Conservation (phyloP, 2,113 vertebrate species). For the Herpetotheres cachinnans region DNA sequence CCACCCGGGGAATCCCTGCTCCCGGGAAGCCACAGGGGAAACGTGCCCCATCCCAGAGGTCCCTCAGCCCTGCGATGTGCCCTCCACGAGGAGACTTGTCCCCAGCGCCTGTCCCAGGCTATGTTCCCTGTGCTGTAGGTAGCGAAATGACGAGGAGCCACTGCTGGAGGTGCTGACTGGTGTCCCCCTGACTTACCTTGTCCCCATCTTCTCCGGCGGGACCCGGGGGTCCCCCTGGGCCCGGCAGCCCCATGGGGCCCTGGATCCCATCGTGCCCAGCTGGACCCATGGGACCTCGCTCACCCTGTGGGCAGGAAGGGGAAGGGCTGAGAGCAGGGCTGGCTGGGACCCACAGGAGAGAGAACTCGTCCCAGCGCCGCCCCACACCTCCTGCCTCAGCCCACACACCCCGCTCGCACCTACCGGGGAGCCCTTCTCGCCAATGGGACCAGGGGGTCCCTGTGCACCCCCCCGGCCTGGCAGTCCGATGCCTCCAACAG, state of each 20-base stretch:
- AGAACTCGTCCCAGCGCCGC: no score
- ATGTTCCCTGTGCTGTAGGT: neutral
- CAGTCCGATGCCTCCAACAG: conserved; percentile 85
- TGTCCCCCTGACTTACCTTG: conserved; percentile 73
- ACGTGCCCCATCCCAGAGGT: neutral
- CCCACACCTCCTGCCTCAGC: neutral
- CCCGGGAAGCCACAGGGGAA: neutral
- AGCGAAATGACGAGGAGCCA: no score
- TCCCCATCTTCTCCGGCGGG: conserved; percentile 89
- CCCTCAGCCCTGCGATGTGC: neutral
- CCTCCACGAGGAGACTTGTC: neutral
- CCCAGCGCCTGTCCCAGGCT: fast-evolving
- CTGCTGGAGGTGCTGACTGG: neutral
- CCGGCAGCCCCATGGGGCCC: conserved; percentile 81
- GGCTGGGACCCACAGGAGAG: neutral
- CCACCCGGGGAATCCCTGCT: neutral
- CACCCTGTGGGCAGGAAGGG: conserved; percentile 74
- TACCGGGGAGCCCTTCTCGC: conserved; percentile 91
- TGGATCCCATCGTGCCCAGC: conserved; percentile 82
- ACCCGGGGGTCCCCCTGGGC: conserved; percentile 76
- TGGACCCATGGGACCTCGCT: conserved; percentile 80
- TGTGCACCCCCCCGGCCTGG: conserved; percentile 81
- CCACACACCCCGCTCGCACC: neutral
- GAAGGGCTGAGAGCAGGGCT: neutral
- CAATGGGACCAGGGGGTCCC: conserved; percentile 82